phyloP scores from a whole-genome alignment of 2,113 vertebrate genomes.

The Elaphurus davidianus region DNA sequence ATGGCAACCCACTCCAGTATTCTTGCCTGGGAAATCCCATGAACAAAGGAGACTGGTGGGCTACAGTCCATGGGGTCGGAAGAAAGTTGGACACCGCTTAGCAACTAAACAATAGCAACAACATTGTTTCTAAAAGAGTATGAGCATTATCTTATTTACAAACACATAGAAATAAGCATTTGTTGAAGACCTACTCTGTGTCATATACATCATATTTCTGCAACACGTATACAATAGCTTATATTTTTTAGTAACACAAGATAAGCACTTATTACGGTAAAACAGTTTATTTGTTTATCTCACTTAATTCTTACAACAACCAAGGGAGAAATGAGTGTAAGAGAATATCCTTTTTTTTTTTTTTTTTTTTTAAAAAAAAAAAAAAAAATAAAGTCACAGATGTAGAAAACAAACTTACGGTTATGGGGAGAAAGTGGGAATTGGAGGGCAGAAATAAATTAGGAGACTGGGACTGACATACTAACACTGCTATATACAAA shows the following conservation, averaged over 20 bases:
- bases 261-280: background rate
- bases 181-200: background rate
- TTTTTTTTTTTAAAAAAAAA: background rate
- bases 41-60: background rate
- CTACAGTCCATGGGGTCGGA: background rate
- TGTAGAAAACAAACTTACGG: background rate
- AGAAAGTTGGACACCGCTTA: background rate
- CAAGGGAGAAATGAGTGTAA: background rate
- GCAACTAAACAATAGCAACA: background rate
- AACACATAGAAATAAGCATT: background rate
- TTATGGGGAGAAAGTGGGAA: background rate
- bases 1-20: background rate
- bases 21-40: background rate
- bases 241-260: background rate
- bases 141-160: background rate
- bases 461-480: background rate
- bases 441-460: background rate
- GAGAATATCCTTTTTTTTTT: background rate
- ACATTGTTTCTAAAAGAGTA: background rate
- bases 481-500: background rate
- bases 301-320: background rate
- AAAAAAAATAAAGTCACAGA: background rate
- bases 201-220: accelerated
- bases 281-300: background rate
- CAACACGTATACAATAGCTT: accelerated